Conservation (phyloP, 2,797 vertebrate genomes). For the Xerus rutilus region DNA sequence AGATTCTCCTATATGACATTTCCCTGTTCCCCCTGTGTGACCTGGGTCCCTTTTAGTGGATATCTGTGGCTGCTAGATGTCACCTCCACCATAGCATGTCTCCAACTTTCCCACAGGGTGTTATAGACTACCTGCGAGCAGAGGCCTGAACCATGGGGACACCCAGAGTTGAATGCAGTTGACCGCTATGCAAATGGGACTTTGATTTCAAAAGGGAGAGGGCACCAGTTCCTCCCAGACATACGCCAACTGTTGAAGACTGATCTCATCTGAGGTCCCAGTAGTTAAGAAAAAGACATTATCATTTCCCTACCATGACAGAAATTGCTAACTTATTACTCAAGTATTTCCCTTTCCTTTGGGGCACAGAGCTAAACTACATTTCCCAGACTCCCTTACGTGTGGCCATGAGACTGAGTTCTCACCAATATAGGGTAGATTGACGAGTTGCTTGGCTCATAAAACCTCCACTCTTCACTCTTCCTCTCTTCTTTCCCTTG, state of each 20-base stretch:
- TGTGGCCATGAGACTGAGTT: background rate
- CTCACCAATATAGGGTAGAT: background rate
- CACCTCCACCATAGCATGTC: background rate
- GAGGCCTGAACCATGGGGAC: background rate
- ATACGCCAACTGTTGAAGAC: background rate
- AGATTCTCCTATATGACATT: background rate
- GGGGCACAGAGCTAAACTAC: background rate
- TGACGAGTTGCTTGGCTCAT: background rate
- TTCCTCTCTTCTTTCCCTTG: background rate
- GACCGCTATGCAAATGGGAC: background rate
- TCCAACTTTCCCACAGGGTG: background rate
- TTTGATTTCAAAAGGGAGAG: constrained; percentile 1
- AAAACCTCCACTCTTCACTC: background rate
- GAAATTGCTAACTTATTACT: background rate
- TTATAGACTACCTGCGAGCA: background rate
- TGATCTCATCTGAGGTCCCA: background rate
- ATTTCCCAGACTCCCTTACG: constrained; percentile 45
- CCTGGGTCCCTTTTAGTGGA: background rate
- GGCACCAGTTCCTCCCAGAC: background rate
- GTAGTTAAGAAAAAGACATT: background rate
- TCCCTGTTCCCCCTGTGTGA: background rate
- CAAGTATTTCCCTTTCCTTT: constrained; percentile 26
- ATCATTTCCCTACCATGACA: background rate
- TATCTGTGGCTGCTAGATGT: background rate
- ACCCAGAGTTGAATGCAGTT: background rate